phyloP scores from a whole-genome alignment of 2,888 invertebrate genomes.

The Xestia ashworthii region DNA sequence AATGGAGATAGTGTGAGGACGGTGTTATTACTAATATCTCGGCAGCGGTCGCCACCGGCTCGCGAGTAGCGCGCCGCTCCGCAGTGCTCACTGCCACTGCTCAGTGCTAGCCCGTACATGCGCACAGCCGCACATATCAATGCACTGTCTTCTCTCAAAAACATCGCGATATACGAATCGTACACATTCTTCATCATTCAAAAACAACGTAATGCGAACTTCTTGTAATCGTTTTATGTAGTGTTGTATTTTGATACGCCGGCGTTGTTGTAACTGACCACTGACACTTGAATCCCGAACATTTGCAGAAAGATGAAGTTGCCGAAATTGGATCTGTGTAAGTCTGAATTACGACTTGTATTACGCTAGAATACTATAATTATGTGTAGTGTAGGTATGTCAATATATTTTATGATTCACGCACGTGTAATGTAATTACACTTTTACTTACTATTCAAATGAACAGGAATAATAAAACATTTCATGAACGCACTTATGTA shows the following conservation, averaged over 20 bases:
- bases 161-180: constrained; percentile 75
- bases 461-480: constrained; percentile 38
- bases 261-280: constrained; percentile 63
- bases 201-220: constrained; percentile 71
- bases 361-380: constrained; percentile 34
- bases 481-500: constrained; percentile 8
- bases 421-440: constrained; percentile 27
- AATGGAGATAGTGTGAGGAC: constrained; percentile 70
- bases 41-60: constrained; percentile 44
- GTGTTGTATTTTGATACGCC: constrained; percentile 70
- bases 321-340: constrained; percentile 83
- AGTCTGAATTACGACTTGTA: constrained; percentile 70
- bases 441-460: constrained; percentile 43
- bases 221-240: constrained; percentile 64
- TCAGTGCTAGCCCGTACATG: constrained; percentile 75
- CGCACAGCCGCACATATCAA: constrained; percentile 80
- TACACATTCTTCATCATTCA: constrained; percentile 65
- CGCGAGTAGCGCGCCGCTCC: constrained; percentile 50
- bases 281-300: constrained; percentile 48
- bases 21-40: constrained; percentile 60
- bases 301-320: constrained; percentile 79
- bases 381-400: constrained; percentile 4
- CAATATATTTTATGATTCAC: constrained; percentile 22
- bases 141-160: constrained; percentile 71
- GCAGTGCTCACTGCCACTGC: constrained; percentile 6